Evolutionary conservation across 2,113 vertebrate genomes (phyloP), one percentile per base, ranked within the genome.

Genomic region (Sitta europaea): DNA sequence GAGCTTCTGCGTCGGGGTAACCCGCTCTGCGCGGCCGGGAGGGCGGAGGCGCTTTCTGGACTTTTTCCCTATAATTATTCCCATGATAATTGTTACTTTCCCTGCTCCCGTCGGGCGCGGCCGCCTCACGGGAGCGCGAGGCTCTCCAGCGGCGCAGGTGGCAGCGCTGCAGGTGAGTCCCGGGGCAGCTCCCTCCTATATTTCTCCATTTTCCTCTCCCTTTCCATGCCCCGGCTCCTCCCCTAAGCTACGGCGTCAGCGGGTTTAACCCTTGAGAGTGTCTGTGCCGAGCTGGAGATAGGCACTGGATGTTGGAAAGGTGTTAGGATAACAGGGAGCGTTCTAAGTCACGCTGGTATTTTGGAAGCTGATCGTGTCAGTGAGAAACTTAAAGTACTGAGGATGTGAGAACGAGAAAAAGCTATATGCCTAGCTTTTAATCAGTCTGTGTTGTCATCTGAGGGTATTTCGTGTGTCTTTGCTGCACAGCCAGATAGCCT

Each of bases 91-190:
- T n/a, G 61, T 42, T 45, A 33, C 23, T 13, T 40, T 42, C 51
- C 31, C 33, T 6, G 48, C 33, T 43, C 3, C 40, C 4, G 8
- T 4, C n/a, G 55, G 66, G 74, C 31, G n/a, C 24, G 27, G 62
- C 63, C 33, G 27, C 31, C n/a, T 21, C 51, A 4, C 4, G 38
- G 67, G 38, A 67, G 33, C 51, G 23, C 40, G 6, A 3, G 35
- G 43, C 38, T 38, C 11, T 24, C 13, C 18, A 7, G 40, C n/a
- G n/a, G 54, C 40, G 43, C 80, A 93, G 92, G 93, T 77, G 38
- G 59, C 84, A 11, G 43, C 43, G 58, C 79, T 62, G 90, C 87
- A 97, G 92, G 95, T 97, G 86, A 93, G 82, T 48, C 22, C 33
- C 5, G 3, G 14, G 10, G n/a, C 57, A 36, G 61, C 70, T 86